Conservation (phyloP, 1,140 invertebrate genomes). For the Marisa cornuarietis region DNA sequence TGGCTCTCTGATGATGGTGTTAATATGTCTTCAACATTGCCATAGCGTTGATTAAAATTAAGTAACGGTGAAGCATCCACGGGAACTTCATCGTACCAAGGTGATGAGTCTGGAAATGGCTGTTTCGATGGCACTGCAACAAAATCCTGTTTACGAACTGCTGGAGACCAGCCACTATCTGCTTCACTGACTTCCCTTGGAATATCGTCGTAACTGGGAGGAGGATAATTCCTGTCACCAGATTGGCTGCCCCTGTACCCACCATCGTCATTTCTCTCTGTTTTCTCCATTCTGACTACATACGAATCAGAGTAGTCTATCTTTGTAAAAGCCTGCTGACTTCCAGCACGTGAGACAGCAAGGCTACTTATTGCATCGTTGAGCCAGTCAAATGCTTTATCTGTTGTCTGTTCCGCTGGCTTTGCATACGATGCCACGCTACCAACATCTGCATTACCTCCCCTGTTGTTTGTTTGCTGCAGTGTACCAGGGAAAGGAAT, state of each 20-base stretch:
- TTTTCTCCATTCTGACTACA: conserved; percentile 3
- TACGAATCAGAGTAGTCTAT: too few relatives aligned
- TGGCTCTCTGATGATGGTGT: too few relatives aligned
- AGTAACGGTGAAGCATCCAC: too few relatives aligned
- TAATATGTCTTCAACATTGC: too few relatives aligned
- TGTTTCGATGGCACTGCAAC: background rate
- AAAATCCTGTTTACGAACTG: background rate
- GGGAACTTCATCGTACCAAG: too few relatives aligned
- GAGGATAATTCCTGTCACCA: conserved; percentile 3
- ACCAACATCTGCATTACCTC: background rate
- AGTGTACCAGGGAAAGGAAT: conserved; percentile 2
- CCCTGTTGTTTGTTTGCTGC: too few relatives aligned
- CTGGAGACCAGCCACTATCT: background rate
- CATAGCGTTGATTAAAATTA: too few relatives aligned
- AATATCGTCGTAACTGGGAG: conserved; percentile 10
- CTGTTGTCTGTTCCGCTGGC: conserved; percentile 31
- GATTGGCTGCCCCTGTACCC: conserved; percentile 1
- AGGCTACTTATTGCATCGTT: conserved; percentile 59
- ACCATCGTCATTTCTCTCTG: conserved; percentile 8
- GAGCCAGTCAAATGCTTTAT: conserved; percentile 65
- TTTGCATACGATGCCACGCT: background rate
- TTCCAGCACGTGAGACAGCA: conserved; percentile 42
- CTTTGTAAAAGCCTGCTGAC: conserved; percentile 6
- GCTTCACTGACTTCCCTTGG: background rate
- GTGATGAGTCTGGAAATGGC: too few relatives aligned